Evolutionary conservation across 2,113 vertebrate genomes (phyloP).

Genomic region (Solenodon paradoxus): DNA sequence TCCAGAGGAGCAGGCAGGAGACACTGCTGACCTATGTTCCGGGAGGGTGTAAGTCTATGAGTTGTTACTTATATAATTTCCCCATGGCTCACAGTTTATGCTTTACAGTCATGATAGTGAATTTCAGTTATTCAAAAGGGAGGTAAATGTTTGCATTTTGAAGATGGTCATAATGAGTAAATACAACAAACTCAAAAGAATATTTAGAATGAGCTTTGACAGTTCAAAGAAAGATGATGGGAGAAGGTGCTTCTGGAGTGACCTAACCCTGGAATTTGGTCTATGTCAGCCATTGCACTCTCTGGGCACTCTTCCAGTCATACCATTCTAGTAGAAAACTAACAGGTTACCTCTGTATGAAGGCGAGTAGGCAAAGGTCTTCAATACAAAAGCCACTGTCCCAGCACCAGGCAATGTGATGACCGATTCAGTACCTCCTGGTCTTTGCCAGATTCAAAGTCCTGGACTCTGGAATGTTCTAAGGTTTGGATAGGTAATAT

Average conservation of each 20-base stretch:
- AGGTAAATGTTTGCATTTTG: neutral
- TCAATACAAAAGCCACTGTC: neutral
- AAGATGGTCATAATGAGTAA: neutral
- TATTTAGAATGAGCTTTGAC: neutral
- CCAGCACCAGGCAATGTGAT: neutral
- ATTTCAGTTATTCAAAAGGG: neutral
- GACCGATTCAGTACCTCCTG: neutral
- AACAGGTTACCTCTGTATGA: neutral
- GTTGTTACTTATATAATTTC: neutral
- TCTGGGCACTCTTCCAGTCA: neutral
- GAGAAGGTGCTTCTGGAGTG: neutral
- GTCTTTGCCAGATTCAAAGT: conserved; percentile 11
- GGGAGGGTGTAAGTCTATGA: neutral
- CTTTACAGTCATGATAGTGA: neutral
- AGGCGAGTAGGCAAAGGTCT: neutral
- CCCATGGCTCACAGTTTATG: neutral
- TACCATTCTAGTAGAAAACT: neutral
- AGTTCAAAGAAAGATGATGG: neutral
- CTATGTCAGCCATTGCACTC: neutral
- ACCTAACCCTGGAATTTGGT: neutral
- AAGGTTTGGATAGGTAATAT: neutral
- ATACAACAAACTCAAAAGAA: neutral
- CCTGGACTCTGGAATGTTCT: neutral
- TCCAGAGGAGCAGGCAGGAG: neutral
- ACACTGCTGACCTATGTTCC: neutral